Conservation (phyloP, 2,113 vertebrate genomes). For the Struthidea cinerea region DNA sequence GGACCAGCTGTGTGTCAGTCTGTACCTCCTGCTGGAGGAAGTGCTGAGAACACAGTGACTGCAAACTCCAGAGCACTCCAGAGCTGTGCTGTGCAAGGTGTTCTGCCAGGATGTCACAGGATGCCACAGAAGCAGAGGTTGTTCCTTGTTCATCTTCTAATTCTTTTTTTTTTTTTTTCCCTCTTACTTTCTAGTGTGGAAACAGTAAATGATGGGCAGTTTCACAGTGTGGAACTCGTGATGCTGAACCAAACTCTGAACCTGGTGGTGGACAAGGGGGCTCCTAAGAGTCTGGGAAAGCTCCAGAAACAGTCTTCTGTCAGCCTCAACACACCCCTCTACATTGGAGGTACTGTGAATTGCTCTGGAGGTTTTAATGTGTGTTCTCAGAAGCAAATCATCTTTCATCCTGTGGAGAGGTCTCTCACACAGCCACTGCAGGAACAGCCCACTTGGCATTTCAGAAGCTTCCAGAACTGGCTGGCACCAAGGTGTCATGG, state of each 20-base stretch:
- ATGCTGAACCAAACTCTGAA: slow-evolving; percentile 93
- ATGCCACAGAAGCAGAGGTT: background rate
- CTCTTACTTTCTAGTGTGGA: slow-evolving; percentile 81
- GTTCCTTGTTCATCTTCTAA: background rate
- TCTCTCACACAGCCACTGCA: background rate
- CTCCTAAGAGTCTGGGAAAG: slow-evolving; percentile 92
- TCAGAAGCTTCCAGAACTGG: background rate
- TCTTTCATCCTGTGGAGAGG: background rate
- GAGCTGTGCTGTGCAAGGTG: background rate
- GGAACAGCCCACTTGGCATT: background rate
- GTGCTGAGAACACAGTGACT: background rate
- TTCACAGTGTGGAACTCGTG: slow-evolving; percentile 91
- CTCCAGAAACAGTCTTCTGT: slow-evolving; percentile 86
- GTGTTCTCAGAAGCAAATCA: background rate
- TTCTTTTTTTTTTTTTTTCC: background rate
- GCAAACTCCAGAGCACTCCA: background rate
- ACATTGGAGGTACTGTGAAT: slow-evolving; percentile 86
- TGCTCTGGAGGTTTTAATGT: background rate
- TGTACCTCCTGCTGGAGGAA: background rate
- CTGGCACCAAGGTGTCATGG: background rate
- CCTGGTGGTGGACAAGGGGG: slow-evolving; percentile 92
- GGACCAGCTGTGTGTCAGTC: background rate
- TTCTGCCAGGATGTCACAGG: rapidly evolving
- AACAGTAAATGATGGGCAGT: slow-evolving; percentile 93
- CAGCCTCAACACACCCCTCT: slow-evolving; percentile 88